These are phyloP conservation scores for Mesembrinibis cayennensis DNA, from an alignment of 2,113 vertebrate genomes.

Conservation along the genomic window DNA sequence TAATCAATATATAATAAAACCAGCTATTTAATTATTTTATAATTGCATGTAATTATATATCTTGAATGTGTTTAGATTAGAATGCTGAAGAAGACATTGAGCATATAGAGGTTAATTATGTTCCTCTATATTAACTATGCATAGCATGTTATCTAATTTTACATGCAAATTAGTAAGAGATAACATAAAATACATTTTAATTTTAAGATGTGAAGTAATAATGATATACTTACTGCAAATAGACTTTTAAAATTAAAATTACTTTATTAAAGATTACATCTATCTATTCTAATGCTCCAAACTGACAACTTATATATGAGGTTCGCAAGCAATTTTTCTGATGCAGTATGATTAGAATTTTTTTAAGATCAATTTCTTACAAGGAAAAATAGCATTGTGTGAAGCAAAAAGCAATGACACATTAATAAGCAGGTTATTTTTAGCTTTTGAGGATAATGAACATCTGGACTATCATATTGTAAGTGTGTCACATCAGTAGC, in stretches of 20 bases:
- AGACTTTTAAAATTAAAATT: constrained; percentile 31
- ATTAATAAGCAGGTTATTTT: constrained; percentile 22
- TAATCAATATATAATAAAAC: constrained; percentile 14
- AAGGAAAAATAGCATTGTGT: neutral
- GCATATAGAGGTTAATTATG: constrained; percentile 55
- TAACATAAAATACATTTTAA: constrained; percentile 42
- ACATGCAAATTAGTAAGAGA: constrained; percentile 44
- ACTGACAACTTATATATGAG: neutral
- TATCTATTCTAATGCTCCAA: neutral
- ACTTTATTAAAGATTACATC: neutral
- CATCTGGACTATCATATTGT: neutral
- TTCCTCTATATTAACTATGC: constrained; percentile 41
- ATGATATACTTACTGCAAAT: neutral
- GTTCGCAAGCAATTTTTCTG: neutral
- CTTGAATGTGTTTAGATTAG: neutral
- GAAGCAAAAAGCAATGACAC: neutral
- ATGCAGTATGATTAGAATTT: neutral
- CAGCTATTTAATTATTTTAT: neutral
- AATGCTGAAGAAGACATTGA: neutral
- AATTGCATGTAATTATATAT: constrained; percentile 32
- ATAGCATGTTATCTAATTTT: constrained; percentile 49
- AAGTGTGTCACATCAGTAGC: neutral
- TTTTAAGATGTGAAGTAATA: constrained; percentile 43
- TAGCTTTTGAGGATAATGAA: neutral
- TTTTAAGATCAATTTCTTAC: neutral